Evolutionary conservation across 2,113 vertebrate genomes (phyloP).

Genomic region (Odontesthes bonariensis): DNA sequence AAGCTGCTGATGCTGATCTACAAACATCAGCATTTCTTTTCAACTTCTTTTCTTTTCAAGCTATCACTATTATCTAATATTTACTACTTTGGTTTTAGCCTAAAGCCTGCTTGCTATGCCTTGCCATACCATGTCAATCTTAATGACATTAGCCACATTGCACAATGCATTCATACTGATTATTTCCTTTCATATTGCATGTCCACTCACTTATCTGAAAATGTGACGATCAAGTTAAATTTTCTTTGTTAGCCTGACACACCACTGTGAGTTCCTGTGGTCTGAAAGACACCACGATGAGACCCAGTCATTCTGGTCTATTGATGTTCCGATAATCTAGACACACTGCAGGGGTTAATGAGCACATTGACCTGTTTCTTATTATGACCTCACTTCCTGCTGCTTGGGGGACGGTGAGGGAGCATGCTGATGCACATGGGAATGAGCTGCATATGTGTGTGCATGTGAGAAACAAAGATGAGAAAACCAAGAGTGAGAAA

Average conservation of each 20-base stretch:
- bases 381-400: constrained; percentile 79
- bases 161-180: background rate
- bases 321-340: constrained; percentile 74
- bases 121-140: constrained; percentile 58
- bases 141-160: constrained; percentile 1
- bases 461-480: constrained; percentile 14
- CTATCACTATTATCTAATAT: background rate
- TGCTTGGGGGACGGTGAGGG: constrained; percentile 49
- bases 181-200: background rate
- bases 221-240: constrained; percentile 22
- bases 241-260: constrained; percentile 38
- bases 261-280: constrained; percentile 31
- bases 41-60: constrained; percentile 4
- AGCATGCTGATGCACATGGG: constrained; percentile 53
- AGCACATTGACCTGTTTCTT: constrained; percentile 72
- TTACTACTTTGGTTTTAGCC: constrained; percentile 53
- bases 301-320: constrained; percentile 57
- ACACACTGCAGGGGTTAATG: constrained; percentile 74
- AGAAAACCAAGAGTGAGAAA: constrained; percentile 19
- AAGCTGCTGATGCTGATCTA: background rate
- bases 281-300: constrained; percentile 46
- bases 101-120: constrained; percentile 72
- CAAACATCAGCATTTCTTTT: background rate
- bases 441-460: constrained; percentile 46
- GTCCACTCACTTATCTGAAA: background rate